Percentiles rank a stretch among this genome's conserved stretches.
These are phyloP conservation scores for Solen grandis DNA, from an alignment of 1,140 invertebrate genomes.

Conservation along the genomic window DNA sequence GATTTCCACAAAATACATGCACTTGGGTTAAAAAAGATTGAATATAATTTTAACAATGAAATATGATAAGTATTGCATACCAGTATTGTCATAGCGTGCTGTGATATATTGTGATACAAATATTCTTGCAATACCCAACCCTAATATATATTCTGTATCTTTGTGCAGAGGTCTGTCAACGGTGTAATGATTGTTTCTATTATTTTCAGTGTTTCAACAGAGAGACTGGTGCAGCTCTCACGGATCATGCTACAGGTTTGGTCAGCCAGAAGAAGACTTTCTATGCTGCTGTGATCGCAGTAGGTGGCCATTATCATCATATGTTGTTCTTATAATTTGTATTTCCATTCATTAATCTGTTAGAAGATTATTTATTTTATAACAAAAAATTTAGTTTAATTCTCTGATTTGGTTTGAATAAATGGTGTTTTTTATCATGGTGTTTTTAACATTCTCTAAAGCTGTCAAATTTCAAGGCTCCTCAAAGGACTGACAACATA, in stretches of 20 bases:
- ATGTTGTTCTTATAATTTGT: too few species aligned
- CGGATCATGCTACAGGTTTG: constrained; percentile 34
- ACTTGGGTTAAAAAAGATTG: background rate
- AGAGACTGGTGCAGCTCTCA: constrained; percentile 34
- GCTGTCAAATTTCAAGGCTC: too few species aligned
- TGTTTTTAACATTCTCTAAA: too few species aligned
- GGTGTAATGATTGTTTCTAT: background rate
- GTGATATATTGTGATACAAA: background rate
- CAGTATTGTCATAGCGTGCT: background rate
- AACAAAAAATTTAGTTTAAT: too few species aligned
- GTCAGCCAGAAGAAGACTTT: constrained; percentile 3
- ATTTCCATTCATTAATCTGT: too few species aligned
- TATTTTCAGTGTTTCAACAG: constrained; percentile 34
- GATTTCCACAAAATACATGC: too few species aligned
- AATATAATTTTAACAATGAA: background rate
- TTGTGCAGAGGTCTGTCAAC: background rate
- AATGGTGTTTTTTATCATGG: too few species aligned
- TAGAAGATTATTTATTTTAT: too few species aligned
- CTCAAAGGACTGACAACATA: too few species aligned
- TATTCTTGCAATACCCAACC: background rate
- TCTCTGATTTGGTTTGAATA: too few species aligned
- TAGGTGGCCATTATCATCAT: constrained; percentile 9
- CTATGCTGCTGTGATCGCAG: constrained; percentile 43
- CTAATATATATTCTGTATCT: background rate
- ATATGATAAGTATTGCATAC: background rate